These are phyloP conservation scores for Microhierax caerulescens DNA, from an alignment of 2,797 vertebrate genomes.

Conservation along the genomic window DNA sequence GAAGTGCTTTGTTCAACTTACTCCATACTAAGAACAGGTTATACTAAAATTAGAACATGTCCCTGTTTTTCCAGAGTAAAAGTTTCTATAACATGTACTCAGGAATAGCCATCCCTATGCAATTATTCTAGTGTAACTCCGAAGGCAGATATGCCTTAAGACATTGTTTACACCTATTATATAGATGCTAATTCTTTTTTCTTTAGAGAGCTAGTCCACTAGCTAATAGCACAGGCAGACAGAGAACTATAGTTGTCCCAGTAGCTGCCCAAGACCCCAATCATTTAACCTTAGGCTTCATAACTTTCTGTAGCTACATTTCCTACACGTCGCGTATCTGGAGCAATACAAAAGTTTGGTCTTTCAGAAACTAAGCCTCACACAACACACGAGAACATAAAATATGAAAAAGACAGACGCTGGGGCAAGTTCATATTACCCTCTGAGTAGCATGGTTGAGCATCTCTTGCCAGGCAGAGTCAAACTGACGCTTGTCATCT, in stretches of 20 bases:
- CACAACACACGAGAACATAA: neutral
- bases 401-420: neutral
- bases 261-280: neutral
- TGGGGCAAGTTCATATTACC: constrained; percentile 67
- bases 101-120: neutral
- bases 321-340: accelerated
- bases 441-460: constrained; percentile 95
- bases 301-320: neutral
- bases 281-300: neutral
- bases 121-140: neutral
- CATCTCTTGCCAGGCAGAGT: constrained; percentile 98
- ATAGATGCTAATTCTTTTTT: neutral
- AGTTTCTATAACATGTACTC: neutral
- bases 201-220: neutral
- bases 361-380: neutral
- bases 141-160: neutral
- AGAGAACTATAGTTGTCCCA: neutral
- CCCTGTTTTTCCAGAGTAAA: neutral
- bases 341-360: neutral
- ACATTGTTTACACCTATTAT: neutral
- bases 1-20: neutral
- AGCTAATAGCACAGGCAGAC: neutral
- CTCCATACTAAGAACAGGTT: neutral
- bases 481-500: constrained; percentile 93
- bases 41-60: neutral